Percentiles rank a stretch among this genome's conserved stretches.
phyloP scores from a whole-genome alignment of 2,888 invertebrate species.

The Diachrysia chrysitis region DNA sequence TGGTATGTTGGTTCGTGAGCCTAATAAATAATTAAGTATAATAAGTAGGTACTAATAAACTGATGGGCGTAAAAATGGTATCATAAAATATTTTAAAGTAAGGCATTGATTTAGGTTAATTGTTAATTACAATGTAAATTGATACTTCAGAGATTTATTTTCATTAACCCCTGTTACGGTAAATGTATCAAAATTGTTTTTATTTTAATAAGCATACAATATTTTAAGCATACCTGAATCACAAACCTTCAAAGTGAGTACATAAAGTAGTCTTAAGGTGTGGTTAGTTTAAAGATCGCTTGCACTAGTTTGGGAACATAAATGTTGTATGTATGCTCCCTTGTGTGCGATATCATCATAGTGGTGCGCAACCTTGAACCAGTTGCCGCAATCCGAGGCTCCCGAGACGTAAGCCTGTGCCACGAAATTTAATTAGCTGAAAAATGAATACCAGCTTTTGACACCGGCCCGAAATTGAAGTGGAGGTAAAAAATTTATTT shows the following conservation, averaged over 20 bases:
- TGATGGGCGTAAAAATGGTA: slow-evolving; percentile 19
- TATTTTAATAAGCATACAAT: neutral
- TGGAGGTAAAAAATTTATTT: slow-evolving; percentile 42
- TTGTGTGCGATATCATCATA: slow-evolving; percentile 41
- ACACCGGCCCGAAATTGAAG: slow-evolving; percentile 50
- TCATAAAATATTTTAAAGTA: slow-evolving; percentile 11
- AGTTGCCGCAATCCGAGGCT: slow-evolving; percentile 40
- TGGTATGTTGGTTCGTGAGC: slow-evolving; percentile 39
- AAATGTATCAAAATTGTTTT: neutral
- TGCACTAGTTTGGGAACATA: slow-evolving; percentile 29
- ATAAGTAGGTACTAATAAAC: slow-evolving; percentile 48
- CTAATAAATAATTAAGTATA: slow-evolving; percentile 50
- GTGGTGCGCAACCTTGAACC: slow-evolving; percentile 51
- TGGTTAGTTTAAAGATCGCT: slow-evolving; percentile 26
- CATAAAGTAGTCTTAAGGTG: neutral
- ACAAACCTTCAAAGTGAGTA: neutral
- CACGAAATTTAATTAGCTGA: slow-evolving; percentile 53
- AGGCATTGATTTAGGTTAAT: slow-evolving; percentile 19
- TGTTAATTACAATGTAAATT: slow-evolving; percentile 27
- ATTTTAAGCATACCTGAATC: neutral
- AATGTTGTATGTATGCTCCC: slow-evolving; percentile 44
- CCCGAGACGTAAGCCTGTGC: slow-evolving; percentile 39
- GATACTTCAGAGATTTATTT: slow-evolving; percentile 15
- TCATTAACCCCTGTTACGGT: neutral
- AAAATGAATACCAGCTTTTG: slow-evolving; percentile 55